Conservation (phyloP, 2,797 vertebrate genomes). For the Muscicapa striata region DNA sequence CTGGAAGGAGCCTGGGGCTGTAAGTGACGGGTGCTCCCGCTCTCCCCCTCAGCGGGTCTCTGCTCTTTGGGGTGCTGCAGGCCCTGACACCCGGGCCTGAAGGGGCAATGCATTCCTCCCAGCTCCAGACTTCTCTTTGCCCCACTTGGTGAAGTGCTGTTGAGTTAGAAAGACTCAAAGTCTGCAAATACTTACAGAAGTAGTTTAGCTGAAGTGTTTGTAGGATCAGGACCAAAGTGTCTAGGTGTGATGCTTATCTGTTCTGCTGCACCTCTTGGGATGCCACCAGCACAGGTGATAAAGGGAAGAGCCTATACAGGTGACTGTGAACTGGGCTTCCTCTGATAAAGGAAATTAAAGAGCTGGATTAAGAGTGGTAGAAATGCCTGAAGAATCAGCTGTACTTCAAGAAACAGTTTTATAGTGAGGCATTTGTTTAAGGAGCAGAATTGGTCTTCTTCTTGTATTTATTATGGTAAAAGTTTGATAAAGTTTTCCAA, state of each 20-base stretch:
- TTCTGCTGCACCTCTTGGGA: not conserved
- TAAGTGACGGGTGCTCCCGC: accelerated
- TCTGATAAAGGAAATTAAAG: not conserved
- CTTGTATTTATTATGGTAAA: not conserved
- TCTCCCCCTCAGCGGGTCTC: not conserved
- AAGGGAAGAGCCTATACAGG: not conserved
- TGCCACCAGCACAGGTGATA: slow-evolving; percentile 7
- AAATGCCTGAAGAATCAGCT: not conserved
- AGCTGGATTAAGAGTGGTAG: not conserved
- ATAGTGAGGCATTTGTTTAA: not conserved
- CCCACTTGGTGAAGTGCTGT: not conserved
- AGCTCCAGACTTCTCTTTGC: slow-evolving; percentile 15
- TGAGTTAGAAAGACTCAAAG: not conserved
- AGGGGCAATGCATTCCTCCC: not conserved
- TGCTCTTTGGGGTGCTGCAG: not conserved
- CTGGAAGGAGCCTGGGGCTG: not conserved
- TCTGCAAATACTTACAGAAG: not conserved
- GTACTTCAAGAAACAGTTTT: not conserved
- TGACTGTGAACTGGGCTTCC: not conserved
- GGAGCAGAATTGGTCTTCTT: not conserved
- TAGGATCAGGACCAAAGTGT: not conserved
- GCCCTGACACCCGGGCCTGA: not conserved
- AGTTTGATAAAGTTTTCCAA: not conserved
- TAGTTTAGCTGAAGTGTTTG: not conserved
- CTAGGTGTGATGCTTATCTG: not conserved